These are phyloP conservation scores for Caenorhabditis uteleia DNA, from an alignment of 2,888 invertebrate species.

Conservation along the genomic window DNA sequence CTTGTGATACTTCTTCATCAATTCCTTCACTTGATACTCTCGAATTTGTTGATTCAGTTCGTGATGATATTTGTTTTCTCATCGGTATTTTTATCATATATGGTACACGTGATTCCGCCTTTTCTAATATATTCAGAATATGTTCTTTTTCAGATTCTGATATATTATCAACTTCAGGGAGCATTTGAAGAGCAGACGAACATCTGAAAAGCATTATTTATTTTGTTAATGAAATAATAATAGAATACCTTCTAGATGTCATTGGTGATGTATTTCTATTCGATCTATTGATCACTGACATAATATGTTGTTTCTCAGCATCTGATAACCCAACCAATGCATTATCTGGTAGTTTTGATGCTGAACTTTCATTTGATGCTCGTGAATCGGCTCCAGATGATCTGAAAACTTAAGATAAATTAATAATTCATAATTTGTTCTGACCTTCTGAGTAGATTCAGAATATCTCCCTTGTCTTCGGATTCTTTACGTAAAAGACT, in stretches of 20 bases:
- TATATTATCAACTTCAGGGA: conserved; percentile 55
- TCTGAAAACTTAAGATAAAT: conserved; percentile 22
- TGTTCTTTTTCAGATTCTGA: conserved; percentile 59
- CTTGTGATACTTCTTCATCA: conserved; percentile 22
- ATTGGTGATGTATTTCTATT: conserved; percentile 41
- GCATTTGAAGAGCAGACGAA: conserved; percentile 55
- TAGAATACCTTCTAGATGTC: conserved; percentile 58
- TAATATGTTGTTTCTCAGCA: conserved; percentile 61
- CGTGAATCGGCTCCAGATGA: conserved; percentile 46
- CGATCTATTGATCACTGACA: conserved; percentile 49
- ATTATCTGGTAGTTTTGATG: conserved; percentile 51
- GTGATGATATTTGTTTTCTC: conserved; percentile 32
- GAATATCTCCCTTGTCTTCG: conserved; percentile 39
- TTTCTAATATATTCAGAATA: conserved; percentile 58
- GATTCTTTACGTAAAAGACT: conserved; percentile 31
- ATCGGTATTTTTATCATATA: conserved; percentile 35
- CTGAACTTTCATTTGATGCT: conserved; percentile 34
- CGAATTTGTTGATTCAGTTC: conserved; percentile 37
- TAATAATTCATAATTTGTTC: not conserved
- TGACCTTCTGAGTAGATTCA: conserved; percentile 40
- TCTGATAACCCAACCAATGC: conserved; percentile 59
- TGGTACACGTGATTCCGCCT: conserved; percentile 51
- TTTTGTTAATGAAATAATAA: conserved; percentile 1
- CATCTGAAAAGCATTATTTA: conserved; percentile 56
- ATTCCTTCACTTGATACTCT: conserved; percentile 36